Percentiles rank a stretch among this genome's conserved stretches.
These are phyloP conservation scores for Sabellastarte sp. DNA, from an alignment of 2,888 invertebrate genomes.

Conservation along the genomic window DNA sequence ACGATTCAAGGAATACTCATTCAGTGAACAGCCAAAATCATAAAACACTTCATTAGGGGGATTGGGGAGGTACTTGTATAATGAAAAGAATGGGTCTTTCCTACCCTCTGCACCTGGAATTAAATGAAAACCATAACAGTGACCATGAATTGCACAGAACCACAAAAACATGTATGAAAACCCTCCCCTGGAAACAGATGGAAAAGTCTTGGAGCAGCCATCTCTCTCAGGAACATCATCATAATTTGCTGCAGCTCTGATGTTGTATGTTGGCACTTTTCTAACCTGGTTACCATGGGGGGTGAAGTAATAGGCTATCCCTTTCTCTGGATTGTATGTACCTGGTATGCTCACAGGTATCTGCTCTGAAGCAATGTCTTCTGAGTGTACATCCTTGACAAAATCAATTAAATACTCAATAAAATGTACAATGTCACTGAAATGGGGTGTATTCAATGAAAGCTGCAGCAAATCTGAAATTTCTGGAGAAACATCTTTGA, in stretches of 20 bases:
- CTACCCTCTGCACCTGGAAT: conserved; percentile 2
- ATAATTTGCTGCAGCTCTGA: background rate
- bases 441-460: background rate
- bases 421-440: background rate
- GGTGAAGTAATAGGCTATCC: conserved; percentile 8
- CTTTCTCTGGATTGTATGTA: conserved; percentile 4
- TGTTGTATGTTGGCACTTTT: background rate
- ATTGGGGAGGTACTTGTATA: background rate
- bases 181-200: conserved; percentile 3
- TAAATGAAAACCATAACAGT: conserved; percentile 5
- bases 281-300: conserved; percentile 1
- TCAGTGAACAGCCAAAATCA: conserved; percentile 7
- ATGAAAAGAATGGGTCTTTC: conserved; percentile 5
- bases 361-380: background rate
- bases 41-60: conserved; percentile 6
- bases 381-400: background rate
- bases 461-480: background rate
- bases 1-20: conserved; percentile 4
- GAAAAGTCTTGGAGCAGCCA: background rate
- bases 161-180: conserved; percentile 5
- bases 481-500: background rate
- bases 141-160: conserved; percentile 9
- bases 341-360: too few relatives aligned
- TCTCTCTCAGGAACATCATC: conserved; percentile 1
- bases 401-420: background rate